phyloP scores from a whole-genome alignment of 2,113 vertebrate species.

The Peromyscus californicus region DNA sequence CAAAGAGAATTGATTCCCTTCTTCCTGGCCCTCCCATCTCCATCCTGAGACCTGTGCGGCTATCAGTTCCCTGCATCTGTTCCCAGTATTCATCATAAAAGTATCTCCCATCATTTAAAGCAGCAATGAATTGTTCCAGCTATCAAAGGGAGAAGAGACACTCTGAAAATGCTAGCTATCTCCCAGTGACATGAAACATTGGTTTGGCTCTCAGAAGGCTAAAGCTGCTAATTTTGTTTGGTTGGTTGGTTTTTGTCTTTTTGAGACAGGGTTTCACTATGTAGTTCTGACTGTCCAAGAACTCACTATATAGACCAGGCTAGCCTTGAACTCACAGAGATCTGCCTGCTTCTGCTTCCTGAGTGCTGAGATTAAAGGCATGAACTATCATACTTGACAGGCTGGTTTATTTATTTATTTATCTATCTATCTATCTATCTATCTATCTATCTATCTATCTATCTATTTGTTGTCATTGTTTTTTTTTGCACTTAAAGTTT shows the following conservation, averaged over 20 bases:
- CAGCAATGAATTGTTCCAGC: neutral
- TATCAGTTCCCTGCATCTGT: neutral
- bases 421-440: neutral
- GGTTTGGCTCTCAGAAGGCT: neutral
- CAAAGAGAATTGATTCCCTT: neutral
- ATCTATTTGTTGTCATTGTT: too few relatives aligned
- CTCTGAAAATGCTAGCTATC: slow-evolving; percentile 29
- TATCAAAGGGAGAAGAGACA: neutral
- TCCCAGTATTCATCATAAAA: neutral
- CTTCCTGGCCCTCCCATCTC: neutral
- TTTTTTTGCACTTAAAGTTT: neutral
- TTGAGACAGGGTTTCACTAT: neutral
- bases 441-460: neutral
- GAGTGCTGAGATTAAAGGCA: neutral
- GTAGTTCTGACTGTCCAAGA: neutral
- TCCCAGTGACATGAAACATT: neutral
- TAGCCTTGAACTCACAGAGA: neutral
- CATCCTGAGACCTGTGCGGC: neutral
- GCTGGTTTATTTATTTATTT: neutral
- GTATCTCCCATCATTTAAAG: neutral
- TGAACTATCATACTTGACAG: neutral
- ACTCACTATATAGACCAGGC: neutral
- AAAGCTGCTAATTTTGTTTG: neutral
- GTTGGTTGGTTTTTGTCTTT: neutral
- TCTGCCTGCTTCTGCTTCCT: neutral